These are phyloP conservation scores for Sterna hirundo DNA, from an alignment of 2,113 vertebrate species.

Conservation along the genomic window DNA sequence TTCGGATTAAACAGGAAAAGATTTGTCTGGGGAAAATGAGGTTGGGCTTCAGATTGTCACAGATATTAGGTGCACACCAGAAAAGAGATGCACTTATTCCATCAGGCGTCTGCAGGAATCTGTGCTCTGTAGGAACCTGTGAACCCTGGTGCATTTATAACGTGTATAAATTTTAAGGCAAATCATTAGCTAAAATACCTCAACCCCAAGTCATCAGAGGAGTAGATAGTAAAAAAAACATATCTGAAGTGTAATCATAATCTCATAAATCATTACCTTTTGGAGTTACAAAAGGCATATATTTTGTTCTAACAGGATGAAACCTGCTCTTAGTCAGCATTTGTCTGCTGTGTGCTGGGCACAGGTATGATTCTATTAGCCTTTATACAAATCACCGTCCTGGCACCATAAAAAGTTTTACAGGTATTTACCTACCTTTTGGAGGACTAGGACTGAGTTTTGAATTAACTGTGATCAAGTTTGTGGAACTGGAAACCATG, in stretches of 20 bases:
- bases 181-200: background rate
- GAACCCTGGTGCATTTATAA: background rate
- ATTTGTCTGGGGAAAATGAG: background rate
- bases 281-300: background rate
- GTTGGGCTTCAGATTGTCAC: background rate
- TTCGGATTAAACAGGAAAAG: background rate
- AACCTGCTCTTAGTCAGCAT: background rate
- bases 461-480: background rate
- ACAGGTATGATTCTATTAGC: background rate
- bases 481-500: background rate
- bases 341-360: background rate
- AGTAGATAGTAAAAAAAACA: background rate
- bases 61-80: background rate
- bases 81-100: background rate
- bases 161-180: background rate
- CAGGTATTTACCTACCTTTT: background rate
- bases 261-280: background rate
- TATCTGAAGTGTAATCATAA: background rate
- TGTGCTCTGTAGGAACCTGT: background rate
- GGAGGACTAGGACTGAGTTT: background rate
- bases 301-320: background rate
- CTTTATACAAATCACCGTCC: background rate
- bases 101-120: background rate
- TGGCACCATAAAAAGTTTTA: background rate
- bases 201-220: background rate